These are phyloP conservation scores for Indri indri DNA, from an alignment of 2,113 vertebrate species.

Conservation along the genomic window DNA sequence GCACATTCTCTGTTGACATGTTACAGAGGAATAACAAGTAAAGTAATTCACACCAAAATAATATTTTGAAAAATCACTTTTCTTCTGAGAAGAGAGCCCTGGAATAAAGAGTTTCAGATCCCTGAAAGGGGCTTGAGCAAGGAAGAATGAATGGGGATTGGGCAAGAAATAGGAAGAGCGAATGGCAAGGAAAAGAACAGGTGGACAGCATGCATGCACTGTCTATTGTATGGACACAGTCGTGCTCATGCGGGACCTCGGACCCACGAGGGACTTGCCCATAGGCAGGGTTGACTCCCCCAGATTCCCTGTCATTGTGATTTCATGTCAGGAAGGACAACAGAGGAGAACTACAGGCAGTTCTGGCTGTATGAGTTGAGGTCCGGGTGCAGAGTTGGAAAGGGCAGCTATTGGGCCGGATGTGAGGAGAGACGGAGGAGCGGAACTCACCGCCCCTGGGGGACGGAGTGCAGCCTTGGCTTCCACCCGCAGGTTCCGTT, in stretches of 20 bases:
- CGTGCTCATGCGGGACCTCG: not conserved
- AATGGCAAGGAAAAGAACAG: not conserved
- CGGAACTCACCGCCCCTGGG: rapidly evolving
- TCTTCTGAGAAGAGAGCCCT: not conserved
- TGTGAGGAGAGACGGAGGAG: not conserved
- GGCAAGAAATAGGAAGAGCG: not conserved
- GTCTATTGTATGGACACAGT: not conserved
- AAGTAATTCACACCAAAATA: not conserved
- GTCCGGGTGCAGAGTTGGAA: rapidly evolving
- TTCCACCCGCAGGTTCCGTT: not conserved
- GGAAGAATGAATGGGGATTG: not conserved
- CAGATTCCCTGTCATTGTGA: not conserved
- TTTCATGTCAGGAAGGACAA: not conserved
- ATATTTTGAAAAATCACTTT: slow-evolving; percentile 12
- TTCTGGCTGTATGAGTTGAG: not conserved
- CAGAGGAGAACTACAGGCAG: not conserved
- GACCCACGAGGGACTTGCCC: not conserved
- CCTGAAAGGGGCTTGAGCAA: not conserved
- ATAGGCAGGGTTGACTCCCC: rapidly evolving
- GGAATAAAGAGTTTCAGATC: not conserved
- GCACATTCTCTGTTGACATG: not conserved
- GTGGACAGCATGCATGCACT: rapidly evolving
- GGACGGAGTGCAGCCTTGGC: not conserved
- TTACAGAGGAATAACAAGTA: not conserved
- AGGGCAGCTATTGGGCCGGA: not conserved